Percentiles rank a stretch among this genome's conserved stretches.
phyloP scores from a whole-genome alignment of 2,113 vertebrate genomes.

The Colius striatus region DNA sequence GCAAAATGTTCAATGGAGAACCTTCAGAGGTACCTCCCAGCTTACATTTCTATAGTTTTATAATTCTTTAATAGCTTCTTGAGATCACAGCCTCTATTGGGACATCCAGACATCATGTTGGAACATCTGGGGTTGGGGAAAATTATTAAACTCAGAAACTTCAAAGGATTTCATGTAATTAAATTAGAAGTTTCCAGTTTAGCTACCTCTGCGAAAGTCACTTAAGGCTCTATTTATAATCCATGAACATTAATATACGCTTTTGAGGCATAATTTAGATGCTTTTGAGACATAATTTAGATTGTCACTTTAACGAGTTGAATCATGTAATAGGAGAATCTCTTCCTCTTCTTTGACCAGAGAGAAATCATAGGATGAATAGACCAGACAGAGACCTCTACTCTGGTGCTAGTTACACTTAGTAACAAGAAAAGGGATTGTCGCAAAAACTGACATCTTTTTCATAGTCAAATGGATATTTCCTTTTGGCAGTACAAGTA shows the following conservation, averaged over 20 bases:
- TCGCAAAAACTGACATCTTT: not conserved
- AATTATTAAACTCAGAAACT: not conserved
- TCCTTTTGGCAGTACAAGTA: not conserved
- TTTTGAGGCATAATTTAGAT: not conserved
- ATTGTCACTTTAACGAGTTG: not conserved
- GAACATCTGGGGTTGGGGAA: not conserved
- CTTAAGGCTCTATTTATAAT: not conserved
- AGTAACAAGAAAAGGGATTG: not conserved
- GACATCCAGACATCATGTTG: not conserved
- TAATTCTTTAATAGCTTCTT: not conserved
- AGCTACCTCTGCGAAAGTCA: not conserved
- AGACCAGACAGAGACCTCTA: not conserved
- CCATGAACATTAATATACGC: not conserved
- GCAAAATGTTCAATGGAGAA: not conserved
- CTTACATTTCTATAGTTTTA: not conserved
- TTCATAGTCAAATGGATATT: not conserved
- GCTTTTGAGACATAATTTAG: not conserved
- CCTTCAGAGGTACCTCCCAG: not conserved
- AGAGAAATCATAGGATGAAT: not conserved
- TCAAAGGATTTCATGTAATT: not conserved
- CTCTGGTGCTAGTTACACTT: too few relatives aligned
- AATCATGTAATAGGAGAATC: not conserved
- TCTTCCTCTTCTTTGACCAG: not conserved
- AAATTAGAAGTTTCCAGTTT: not conserved
- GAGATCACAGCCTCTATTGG: fast-evolving